Evolutionary conservation across 2,797 vertebrate genomes (phyloP).

Genomic region (Propithecus perrieri): DNA sequence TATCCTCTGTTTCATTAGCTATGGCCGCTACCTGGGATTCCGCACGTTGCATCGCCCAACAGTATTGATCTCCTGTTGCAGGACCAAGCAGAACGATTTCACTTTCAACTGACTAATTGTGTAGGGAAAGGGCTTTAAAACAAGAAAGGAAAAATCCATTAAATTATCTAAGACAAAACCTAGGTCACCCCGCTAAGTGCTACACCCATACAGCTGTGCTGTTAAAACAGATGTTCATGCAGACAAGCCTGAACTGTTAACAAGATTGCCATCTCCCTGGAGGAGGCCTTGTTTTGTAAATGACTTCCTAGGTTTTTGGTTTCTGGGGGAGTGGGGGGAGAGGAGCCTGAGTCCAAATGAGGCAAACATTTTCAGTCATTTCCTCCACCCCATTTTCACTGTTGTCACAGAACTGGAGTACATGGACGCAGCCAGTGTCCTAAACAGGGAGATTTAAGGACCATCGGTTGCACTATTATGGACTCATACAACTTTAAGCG

Average conservation of each 20-base stretch:
- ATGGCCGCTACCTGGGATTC: slow-evolving; percentile 24
- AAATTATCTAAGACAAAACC: slow-evolving; percentile 76
- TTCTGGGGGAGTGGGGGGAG: not conserved
- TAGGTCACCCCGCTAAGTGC: slow-evolving; percentile 80
- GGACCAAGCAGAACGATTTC: not conserved
- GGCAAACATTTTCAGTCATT: not conserved
- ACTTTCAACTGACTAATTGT: slow-evolving; percentile 72
- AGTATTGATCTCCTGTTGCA: not conserved
- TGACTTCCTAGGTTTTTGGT: not conserved
- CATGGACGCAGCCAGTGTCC: rapidly evolving
- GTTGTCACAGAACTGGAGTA: not conserved
- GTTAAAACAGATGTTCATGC: slow-evolving; percentile 55
- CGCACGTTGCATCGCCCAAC: rapidly evolving
- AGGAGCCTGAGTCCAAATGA: not conserved
- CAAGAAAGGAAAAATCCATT: slow-evolving; percentile 68
- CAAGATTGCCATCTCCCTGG: slow-evolving; percentile 54
- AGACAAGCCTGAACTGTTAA: slow-evolving; percentile 60
- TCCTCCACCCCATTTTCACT: not conserved
- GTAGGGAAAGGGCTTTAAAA: slow-evolving; percentile 77
- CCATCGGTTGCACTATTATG: rapidly evolving
- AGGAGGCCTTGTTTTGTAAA: slow-evolving; percentile 50
- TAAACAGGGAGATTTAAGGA: no score
- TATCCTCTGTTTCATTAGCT: not conserved
- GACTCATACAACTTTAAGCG: not conserved
- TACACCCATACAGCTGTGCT: slow-evolving; percentile 54